Evolutionary conservation across 2,888 invertebrate species (phyloP), one percentile per base, ranked within the genome.

Genomic region (Synanthedon tipuliformis): DNA sequence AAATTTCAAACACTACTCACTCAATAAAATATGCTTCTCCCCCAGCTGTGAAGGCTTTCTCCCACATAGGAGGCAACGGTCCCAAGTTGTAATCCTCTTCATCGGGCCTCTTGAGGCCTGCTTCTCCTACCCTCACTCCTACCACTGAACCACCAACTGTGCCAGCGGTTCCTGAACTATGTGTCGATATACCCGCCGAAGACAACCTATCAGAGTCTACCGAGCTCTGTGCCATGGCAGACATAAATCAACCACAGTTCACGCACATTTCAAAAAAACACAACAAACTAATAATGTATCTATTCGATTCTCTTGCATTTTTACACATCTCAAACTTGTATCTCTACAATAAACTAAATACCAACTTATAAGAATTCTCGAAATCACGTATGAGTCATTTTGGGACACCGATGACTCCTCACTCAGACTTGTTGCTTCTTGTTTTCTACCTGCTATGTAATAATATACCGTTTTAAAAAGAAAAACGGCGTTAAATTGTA

Each of bases 11-110:
- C 1, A 0, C 0, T 62, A 91, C 93, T 90, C 85, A 95, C 97
- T 99, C 98, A 65, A 99, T 99, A 73, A 97, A 99, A 86, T 99
- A 99, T 56, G 95, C 93, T 88, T 98, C 98, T 65, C 98, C 98
- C 57, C 95, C 95, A 61, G 98, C 97, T 11, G 98, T 98, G 73
- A 94, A 97, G 3, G 98, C 97, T 75, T 97, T 96, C 80, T 99
- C 98, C 99, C 99, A 99, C 88, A 98, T 97, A 4, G 93, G 90
- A 54, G 98, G 98, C 61, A 99, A 84, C 1, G 98, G 95, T 15
- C 98, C 98, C 53, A 98, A 85, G 59, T 94, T 94, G 72, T 93
- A 94, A 60, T 91, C 91, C 60, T 92, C 91, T 56, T 92, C 91
- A 68, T 89, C 89, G 65, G 90, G 90, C 51, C 81, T 73, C 60